Base-by-base conservation (phyloP, 2,113 vertebrate genomes). In the Corydoras sp. region DNA sequence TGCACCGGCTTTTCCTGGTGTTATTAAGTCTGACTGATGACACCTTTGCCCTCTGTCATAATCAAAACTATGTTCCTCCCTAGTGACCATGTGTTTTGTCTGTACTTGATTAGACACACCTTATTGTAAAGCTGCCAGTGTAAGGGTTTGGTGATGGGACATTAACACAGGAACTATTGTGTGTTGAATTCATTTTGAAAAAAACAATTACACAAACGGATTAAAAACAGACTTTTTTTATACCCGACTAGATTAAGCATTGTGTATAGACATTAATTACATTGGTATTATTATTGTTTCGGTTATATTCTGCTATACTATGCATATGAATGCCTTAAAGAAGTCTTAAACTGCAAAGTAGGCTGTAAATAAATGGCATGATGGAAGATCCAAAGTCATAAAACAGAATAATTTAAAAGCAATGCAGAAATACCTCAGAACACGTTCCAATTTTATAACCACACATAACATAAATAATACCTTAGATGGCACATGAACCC, bases 1-100 rank as follows among this genome's bases (percentile, higher is more conserved):
- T 88, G 86, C 86, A 68, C 56, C 71, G 79, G 80, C 89, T 79
- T 65, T 86, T 80, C 77, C 1, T 74, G 79, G 69, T 83, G 78
- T 81, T 76, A 79, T 81, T 76, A 80, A 79, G 43, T 18, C 29
- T 78, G 73, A 32, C 29, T 61, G 10, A 74, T 58, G 70, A 78
- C 72, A 72, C 77, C 62, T 79, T 76, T 75, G 59, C 61, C 73
- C 72, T 51, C 50, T 62, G 79, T 85, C 78, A 84, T 77, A 82
- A 81, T 71, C 81, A 76, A 18, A 67, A 60, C 18, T 80, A 49
- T 60, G 68, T 74, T 24, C 62, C 18, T 58, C 62, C 58, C 73
- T 58, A 65, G 15, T 18, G 32, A 18, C 75, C 61, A 51, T 10
- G 62, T 74, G 50, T 61, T 56, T 76, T 71, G 69, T 69, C 56